Conservation (phyloP, 2,113 vertebrate genomes). For the Pyxicephalus adspersus region DNA sequence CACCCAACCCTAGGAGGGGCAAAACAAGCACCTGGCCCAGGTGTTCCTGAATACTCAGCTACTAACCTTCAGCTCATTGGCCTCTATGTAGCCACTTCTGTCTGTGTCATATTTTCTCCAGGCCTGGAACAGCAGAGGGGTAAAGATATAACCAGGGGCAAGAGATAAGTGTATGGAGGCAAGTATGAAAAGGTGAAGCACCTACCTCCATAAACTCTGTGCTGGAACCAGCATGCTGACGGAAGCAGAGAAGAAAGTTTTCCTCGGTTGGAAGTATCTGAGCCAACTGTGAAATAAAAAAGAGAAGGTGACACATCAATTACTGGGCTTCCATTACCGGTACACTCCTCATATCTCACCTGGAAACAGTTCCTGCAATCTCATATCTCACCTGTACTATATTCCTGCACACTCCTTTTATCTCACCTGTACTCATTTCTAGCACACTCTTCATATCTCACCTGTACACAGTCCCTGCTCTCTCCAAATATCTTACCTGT, state of each 20-base stretch:
- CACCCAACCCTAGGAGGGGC: background rate
- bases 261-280: conserved; percentile 96
- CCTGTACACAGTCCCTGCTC: too few relatives aligned
- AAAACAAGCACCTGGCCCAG: background rate
- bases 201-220: conserved; percentile 93
- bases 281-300: conserved; percentile 77
- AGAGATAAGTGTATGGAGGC: background rate
- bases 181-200: background rate
- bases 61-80: conserved; percentile 94
- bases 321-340: background rate
- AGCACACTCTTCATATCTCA: too few relatives aligned
- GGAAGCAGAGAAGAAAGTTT: conserved; percentile 95
- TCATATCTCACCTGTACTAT: too few relatives aligned
- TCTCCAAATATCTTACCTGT: too few relatives aligned
- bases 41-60: background rate
- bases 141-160: background rate
- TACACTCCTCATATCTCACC: background rate
- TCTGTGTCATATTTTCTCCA: conserved; percentile 95
- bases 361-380: too few relatives aligned
- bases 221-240: conserved; percentile 93
- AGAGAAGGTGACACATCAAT: background rate
- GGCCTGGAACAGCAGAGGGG: conserved; percentile 70
- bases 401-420: too few relatives aligned
- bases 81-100: conserved; percentile 95
- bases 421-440: too few relatives aligned